Evolutionary conservation across 2,888 invertebrate species (phyloP).

Genomic region (Eucera pruinosa): DNA sequence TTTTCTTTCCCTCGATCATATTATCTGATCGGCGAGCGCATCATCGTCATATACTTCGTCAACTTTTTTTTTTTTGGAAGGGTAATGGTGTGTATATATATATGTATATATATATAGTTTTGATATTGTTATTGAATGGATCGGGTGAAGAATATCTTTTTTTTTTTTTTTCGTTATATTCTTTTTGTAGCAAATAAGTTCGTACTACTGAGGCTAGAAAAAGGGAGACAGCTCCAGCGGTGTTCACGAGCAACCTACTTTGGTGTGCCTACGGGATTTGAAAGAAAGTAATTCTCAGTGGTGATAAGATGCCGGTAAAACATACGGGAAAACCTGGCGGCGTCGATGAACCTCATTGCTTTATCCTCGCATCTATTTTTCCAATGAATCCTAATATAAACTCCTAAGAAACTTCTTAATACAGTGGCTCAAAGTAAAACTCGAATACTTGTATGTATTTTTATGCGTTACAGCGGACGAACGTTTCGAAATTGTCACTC

Average conservation of each 20-base stretch:
- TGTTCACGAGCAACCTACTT: slow-evolving; percentile 84
- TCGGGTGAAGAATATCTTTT: slow-evolving; percentile 32
- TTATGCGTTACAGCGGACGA: too few relatives aligned
- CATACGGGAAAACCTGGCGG: slow-evolving; percentile 66
- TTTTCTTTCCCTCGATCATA: slow-evolving; percentile 27
- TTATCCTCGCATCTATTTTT: too few relatives aligned
- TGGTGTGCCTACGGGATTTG: slow-evolving; percentile 82
- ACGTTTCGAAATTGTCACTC: too few relatives aligned
- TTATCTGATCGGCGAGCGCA: slow-evolving; percentile 18
- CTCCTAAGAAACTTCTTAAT: too few relatives aligned
- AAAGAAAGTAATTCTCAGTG: slow-evolving; percentile 68
- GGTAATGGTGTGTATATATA: slow-evolving; percentile 1
- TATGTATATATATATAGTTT: neutral
- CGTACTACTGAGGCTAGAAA: slow-evolving; percentile 67
- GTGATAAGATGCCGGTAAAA: slow-evolving; percentile 69
- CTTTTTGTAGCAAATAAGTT: slow-evolving; percentile 53
- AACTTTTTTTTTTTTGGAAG: slow-evolving; percentile 15
- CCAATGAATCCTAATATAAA: too few relatives aligned
- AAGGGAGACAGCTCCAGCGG: slow-evolving; percentile 77
- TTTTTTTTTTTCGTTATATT: slow-evolving; percentile 9
- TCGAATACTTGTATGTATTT: too few relatives aligned
- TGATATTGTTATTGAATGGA: neutral
- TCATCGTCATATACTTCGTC: too few relatives aligned
- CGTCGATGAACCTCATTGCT: slow-evolving; percentile 57
- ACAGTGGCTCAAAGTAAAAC: too few relatives aligned